phyloP scores from a whole-genome alignment of 2,797 vertebrate genomes.

The Gallirallus australis region DNA sequence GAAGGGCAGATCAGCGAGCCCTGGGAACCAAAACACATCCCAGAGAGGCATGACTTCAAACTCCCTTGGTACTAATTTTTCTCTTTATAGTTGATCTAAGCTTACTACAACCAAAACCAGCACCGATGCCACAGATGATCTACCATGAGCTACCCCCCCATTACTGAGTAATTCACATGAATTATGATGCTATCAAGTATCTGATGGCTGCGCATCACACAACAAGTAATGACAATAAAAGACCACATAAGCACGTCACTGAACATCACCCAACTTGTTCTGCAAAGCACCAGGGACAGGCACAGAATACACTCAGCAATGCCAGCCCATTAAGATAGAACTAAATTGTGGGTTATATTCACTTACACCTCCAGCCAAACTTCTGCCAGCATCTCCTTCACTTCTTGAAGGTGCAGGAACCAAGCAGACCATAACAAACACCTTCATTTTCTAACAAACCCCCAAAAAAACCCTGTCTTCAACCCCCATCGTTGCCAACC shows the following conservation, averaged over 20 bases:
- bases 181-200: not conserved
- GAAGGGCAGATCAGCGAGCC: not conserved
- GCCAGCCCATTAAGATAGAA: not conserved
- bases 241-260: accelerated
- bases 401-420: not conserved
- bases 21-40: not conserved
- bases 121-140: not conserved
- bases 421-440: not conserved
- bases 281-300: not conserved
- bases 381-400: not conserved
- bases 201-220: not conserved
- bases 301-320: not conserved
- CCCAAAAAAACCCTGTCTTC: no score
- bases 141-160: not conserved
- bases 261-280: accelerated
- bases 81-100: not conserved
- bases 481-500: not conserved
- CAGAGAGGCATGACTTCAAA: accelerated
- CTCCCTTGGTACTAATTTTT: not conserved
- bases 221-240: not conserved
- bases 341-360: not conserved
- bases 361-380: not conserved
- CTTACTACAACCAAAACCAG: not conserved
- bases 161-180: not conserved
- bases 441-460: not conserved